Evolutionary conservation across 2,113 vertebrate genomes (phyloP).

Genomic region (Actenoides hombroni): DNA sequence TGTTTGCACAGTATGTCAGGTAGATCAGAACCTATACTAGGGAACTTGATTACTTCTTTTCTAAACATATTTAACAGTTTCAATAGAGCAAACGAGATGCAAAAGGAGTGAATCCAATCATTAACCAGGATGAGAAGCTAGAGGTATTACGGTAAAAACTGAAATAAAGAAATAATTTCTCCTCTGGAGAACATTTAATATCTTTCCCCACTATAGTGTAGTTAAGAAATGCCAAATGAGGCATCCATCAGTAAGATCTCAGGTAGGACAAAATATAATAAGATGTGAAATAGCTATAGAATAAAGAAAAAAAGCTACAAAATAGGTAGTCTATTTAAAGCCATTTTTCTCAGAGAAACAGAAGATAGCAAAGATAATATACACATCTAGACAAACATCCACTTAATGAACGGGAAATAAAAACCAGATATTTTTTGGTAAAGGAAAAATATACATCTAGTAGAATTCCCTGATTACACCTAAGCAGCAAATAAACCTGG

Average conservation of each 20-base stretch:
- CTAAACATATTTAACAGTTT: not conserved
- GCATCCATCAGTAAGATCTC: not conserved
- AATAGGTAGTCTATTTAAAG: not conserved
- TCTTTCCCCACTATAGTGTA: not conserved
- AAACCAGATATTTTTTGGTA: not conserved
- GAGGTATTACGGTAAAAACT: not conserved
- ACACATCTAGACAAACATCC: not conserved
- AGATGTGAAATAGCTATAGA: not conserved
- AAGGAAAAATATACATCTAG: not conserved
- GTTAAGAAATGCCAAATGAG: not conserved
- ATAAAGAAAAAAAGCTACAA: not conserved
- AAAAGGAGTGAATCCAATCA: not conserved
- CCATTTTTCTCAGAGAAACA: not conserved
- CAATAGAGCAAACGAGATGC: not conserved
- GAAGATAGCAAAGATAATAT: not conserved
- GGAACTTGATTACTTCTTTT: not conserved
- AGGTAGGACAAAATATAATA: not conserved
- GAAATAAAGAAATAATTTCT: not conserved
- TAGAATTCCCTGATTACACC: not conserved
- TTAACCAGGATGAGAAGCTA: not conserved
- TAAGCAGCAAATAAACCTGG: not conserved
- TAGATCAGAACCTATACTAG: not conserved
- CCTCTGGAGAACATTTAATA: not conserved
- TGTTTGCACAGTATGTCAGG: not conserved
- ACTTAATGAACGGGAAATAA: not conserved